These are phyloP conservation scores for Celastrina argiolus DNA, from an alignment of 2,888 invertebrate species.

Conservation along the genomic window DNA sequence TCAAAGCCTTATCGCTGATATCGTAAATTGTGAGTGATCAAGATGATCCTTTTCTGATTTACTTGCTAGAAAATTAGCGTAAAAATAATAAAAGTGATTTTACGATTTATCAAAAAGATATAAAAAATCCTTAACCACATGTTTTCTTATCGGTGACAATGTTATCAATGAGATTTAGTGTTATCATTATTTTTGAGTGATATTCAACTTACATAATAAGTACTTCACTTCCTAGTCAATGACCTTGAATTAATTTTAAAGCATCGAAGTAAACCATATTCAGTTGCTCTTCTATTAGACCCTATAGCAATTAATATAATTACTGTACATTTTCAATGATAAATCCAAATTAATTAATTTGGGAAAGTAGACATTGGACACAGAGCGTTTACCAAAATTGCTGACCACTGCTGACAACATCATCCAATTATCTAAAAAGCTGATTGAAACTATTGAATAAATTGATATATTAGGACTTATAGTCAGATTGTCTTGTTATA, in stretches of 20 bases:
- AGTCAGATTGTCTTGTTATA: too few relatives aligned
- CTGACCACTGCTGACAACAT: not conserved
- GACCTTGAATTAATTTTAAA: not conserved
- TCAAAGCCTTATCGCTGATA: not conserved
- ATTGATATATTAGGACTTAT: too few relatives aligned
- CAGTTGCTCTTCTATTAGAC: too few relatives aligned
- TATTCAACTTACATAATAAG: not conserved
- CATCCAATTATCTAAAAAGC: not conserved
- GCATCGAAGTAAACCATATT: too few relatives aligned
- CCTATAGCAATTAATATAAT: too few relatives aligned
- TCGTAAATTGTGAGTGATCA: not conserved
- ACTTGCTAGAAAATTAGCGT: too few relatives aligned
- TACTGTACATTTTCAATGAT: not conserved
- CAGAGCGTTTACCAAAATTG: not conserved
- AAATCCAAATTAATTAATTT: not conserved
- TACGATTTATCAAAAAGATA: conserved; percentile 14
- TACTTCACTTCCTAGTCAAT: not conserved
- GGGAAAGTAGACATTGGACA: not conserved
- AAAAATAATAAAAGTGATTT: not conserved
- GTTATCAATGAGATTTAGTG: conserved; percentile 13
- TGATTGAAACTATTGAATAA: too few relatives aligned
- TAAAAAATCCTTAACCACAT: conserved; percentile 22
- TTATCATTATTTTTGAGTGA: not conserved
- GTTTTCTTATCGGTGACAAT: conserved; percentile 25
- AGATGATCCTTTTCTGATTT: not conserved